Evolutionary conservation across 2,888 invertebrate species (phyloP), one percentile per base, ranked within the genome.

Genomic region (Oxytorus armatus): DNA sequence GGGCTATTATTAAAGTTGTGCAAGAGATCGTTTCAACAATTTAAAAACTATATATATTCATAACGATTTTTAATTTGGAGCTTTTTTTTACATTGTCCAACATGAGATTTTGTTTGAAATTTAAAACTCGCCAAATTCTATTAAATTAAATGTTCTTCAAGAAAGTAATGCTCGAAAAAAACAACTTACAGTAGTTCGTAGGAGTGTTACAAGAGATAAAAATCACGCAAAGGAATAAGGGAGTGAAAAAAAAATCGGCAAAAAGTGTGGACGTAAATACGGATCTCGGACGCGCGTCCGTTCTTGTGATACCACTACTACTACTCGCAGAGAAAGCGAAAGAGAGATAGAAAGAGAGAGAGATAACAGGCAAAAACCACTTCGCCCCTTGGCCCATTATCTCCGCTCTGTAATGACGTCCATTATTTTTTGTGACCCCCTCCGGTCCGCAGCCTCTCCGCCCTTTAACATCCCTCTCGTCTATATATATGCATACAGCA

Each of bases 361-460:
- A 18, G 51, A 29, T 18, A 42, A 57, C 69, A 57, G 51, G 69
- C 65, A 57, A 59, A 75, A 79, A 79, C 74, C 69, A 72, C 76
- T 72, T 79, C 72, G 66, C 76, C 76, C 73, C 80, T 72, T 42
- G 80, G 81, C 82, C 88, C 86, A 87, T 89, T 89, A 89, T 89
- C 87, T 84, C 77, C 82, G 77, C 82, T 84, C 85, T 84, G 84
- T 90, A 89, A 89, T 88, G 88, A 89, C 86, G 86, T 87, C 87
- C 86, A 88, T 86, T 87, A 88, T 87, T 89, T 89, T 89, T 89
- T 89, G 85, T 85, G 74, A 83, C 73, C 77, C 80, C 84, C 82
- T 73, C 70, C 73, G 47, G 72, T 68, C 74, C 55, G 55, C 63
- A 57, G 55, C 55, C 65, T 63, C 59, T n/a, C 29, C 55, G 21